Base-by-base conservation (phyloP, 2,113 vertebrate species). In the Triplophysa dalaica region DNA sequence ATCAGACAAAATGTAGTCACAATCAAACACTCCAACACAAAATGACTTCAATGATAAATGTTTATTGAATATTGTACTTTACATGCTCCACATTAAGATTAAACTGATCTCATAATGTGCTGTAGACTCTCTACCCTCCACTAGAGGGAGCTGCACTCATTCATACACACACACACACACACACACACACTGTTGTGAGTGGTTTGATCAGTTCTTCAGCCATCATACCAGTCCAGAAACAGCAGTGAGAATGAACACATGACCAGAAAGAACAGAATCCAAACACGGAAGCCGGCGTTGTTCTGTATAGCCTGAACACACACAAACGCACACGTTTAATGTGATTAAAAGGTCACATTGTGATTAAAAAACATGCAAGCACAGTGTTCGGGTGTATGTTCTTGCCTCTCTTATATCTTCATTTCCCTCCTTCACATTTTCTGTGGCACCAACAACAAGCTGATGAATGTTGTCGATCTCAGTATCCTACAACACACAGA, bases 171-270 rank as follows among this genome's bases (percentile, higher is more conserved):
- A 48, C 43, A 16, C n/a, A 22, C 67, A 10, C 67, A 19, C 67
- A 52, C 41, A 45, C 43, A 50, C 67, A 50, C 21, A 69, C 11
- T 1, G 41, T 7, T 69, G 50, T 21, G 41, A 2, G 65, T 43
- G 4, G 1, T 48, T 16, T 52, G 4, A 52, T 11, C 2, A 48
- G 17, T 54, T 5, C 2, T 17, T 90, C 95, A 98, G 87, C 97
- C 95, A 89, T 97, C 98, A 5, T 99, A 99, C 98, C 98, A 99
- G 90, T 99, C 98, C 83, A 99, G 91, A 88, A 99, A 98, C 70
- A 99, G 95, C 81, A 99, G 90, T 41, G 98, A 99, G 87, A 99
- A 99, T 1, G 97, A 99, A 79, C 98, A 99, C 97, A 98, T 99
- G 76, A 98, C 97, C 24, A 99, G 93, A 92, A 99, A 99, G 92